Evolutionary conservation across 2,888 invertebrate genomes (phyloP), one percentile per base, ranked within the genome.

Genomic region (Apeira syringaria): DNA sequence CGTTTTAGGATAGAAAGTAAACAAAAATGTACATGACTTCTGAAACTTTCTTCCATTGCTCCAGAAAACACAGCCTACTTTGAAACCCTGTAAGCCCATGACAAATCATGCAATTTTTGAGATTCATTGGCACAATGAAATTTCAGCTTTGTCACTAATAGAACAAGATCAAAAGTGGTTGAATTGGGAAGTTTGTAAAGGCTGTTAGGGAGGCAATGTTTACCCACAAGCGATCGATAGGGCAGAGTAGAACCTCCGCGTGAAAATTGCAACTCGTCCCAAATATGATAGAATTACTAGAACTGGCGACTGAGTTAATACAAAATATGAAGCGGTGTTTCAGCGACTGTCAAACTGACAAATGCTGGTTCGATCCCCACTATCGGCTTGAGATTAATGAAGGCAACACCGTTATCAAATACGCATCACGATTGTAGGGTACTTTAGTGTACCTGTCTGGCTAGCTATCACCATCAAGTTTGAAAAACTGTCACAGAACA

Each of bases 151-250:
- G 50, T 52, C 11, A 1, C 10, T 5, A 12, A 29, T 26, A 18
- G 2, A 24, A 52, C 51, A 62, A 46, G 52, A 40, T 31, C 31
- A 29, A 50, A 39, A 47, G 25, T 36, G 33, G 39, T 18, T 47
- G 52, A 28, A 51, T 44, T 17, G 55, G 41, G 33, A 47, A 49
- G 52, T 67, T 71, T 65, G 74, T 56, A 57, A 65, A 68, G 58
- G 65, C 68, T 66, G 73, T 68, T 64, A 75, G 84, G 85, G 85
- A 73, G 76, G 77, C 74, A 64, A 64, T 87, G 87, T 88, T 86
- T 87, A 84, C 77, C 67, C 72, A 85, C 85, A 80, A 71, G 62
- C 83, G 83, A 88, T 89, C 88, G 88, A 88, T 89, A 72, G 70
- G 65, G 59, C 56, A 57, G 56, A 59, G 64, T 61, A 60, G 59